These are phyloP conservation scores for Schizopygopsis pylzovi DNA, from an alignment of 2,797 vertebrate genomes.

Conservation along the genomic window DNA sequence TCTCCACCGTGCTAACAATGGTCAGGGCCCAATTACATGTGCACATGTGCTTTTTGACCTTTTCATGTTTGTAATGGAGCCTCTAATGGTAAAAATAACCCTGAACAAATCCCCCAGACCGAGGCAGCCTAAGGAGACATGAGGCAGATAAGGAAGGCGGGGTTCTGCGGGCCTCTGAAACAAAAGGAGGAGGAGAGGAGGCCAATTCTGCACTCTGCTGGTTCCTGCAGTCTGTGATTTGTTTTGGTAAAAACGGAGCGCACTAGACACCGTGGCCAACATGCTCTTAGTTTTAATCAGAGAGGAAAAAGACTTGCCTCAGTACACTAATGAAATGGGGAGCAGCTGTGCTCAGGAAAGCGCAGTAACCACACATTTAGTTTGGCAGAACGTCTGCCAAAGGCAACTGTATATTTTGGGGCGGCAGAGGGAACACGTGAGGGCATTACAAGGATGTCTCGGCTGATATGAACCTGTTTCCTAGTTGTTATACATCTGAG, in stretches of 20 bases:
- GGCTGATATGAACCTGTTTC: slow-evolving; percentile 23
- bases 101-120: slow-evolving; percentile 45
- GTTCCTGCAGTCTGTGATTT: slow-evolving; percentile 45
- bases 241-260: slow-evolving; percentile 57
- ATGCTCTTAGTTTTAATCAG: slow-evolving; percentile 62
- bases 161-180: slow-evolving; percentile 21
- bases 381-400: slow-evolving; percentile 53
- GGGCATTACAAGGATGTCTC: slow-evolving; percentile 46
- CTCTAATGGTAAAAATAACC: slow-evolving; percentile 55
- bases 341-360: slow-evolving; percentile 57
- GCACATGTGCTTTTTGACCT: slow-evolving; percentile 50
- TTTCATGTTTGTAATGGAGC: slow-evolving; percentile 56
- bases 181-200: slow-evolving; percentile 10
- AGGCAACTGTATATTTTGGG: slow-evolving; percentile 40
- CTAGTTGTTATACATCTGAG: slow-evolving; percentile 33
- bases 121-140: slow-evolving; percentile 24
- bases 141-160: slow-evolving; percentile 25
- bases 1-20: slow-evolving; percentile 54
- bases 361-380: slow-evolving; percentile 54
- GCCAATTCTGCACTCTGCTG: slow-evolving; percentile 40
- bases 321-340: slow-evolving; percentile 60
- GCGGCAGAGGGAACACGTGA: slow-evolving; percentile 24
- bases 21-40: slow-evolving; percentile 56
- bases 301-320: slow-evolving; percentile 58
- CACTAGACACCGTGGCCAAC: slow-evolving; percentile 40